These are phyloP conservation scores for Vespertilio murinus DNA, from an alignment of 2,797 vertebrate genomes.

Conservation along the genomic window DNA sequence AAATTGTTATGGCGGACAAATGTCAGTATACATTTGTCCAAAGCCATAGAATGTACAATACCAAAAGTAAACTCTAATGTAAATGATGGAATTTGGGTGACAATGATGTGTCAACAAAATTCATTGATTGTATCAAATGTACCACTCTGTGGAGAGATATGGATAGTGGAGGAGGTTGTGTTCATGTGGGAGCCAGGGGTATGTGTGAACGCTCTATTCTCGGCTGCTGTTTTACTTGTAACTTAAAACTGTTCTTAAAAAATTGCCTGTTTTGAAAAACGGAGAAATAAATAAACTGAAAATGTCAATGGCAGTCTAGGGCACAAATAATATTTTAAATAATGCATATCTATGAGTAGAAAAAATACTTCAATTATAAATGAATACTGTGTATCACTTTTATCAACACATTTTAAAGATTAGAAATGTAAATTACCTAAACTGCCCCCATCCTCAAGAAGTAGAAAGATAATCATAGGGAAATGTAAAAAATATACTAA, in stretches of 20 bases:
- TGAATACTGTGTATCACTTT: background rate
- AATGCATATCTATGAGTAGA: background rate
- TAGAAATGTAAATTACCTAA: background rate
- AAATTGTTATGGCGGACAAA: background rate
- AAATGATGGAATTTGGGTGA: too few species aligned
- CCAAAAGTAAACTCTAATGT: background rate
- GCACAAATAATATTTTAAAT: conserved; percentile 3
- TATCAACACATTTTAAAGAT: conserved; percentile 16
- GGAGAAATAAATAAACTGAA: background rate
- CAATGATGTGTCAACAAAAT: background rate
- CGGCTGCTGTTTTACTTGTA: background rate
- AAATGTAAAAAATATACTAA: background rate
- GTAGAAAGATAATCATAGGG: background rate
- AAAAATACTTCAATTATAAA: conserved; percentile 12
- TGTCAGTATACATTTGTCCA: background rate
- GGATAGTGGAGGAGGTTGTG: background rate
- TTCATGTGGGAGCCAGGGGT: background rate
- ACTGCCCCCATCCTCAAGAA: background rate
- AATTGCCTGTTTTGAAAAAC: background rate
- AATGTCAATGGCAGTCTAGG: background rate
- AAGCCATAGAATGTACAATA: background rate
- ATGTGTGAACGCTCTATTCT: background rate
- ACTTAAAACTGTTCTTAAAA: conserved; percentile 3
- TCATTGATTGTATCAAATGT: background rate
- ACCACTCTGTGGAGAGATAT: background rate